Conservation (phyloP, 2,888 invertebrate species). For the Drosophila aldrichi region DNA sequence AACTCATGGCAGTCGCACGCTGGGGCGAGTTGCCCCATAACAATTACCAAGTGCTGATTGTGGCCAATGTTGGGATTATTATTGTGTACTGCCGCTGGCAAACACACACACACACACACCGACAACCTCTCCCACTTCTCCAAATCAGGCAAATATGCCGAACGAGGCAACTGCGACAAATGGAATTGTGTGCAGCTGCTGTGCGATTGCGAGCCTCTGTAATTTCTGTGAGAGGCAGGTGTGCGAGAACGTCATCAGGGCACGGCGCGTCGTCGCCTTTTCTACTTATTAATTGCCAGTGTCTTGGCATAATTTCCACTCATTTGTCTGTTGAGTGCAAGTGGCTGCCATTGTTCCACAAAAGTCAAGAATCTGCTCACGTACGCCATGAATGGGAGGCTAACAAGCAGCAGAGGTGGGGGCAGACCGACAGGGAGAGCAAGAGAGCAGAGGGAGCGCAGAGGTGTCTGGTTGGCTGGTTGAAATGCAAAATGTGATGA, state of each 20-base stretch:
- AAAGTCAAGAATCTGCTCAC: conserved; percentile 73
- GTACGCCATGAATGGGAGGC: conserved; percentile 32
- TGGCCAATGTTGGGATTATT: conserved; percentile 65
- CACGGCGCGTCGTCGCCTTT: conserved; percentile 45
- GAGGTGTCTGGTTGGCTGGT: conserved; percentile 15
- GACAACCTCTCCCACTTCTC: background rate
- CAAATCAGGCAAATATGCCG: conserved; percentile 49
- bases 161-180: conserved; percentile 43
- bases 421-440: background rate
- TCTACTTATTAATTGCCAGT: conserved; percentile 78
- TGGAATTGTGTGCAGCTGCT: conserved; percentile 15
- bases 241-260: conserved; percentile 25
- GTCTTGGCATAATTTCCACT: conserved; percentile 81
- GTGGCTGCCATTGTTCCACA: conserved; percentile 67
- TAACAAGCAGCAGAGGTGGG: background rate
- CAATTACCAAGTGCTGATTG: conserved; percentile 64
- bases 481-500: conserved; percentile 80
- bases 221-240: conserved; percentile 49
- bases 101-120: conserved; percentile 28
- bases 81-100: conserved; percentile 69
- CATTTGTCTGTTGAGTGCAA: conserved; percentile 79
- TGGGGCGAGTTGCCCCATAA: conserved; percentile 44
- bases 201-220: conserved; percentile 35
- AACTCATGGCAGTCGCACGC: conserved; percentile 15
- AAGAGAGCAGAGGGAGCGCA: background rate